Evolutionary conservation across 2,113 vertebrate genomes (phyloP), one percentile per base, ranked within the genome.

Genomic region (Pipra filicauda): DNA sequence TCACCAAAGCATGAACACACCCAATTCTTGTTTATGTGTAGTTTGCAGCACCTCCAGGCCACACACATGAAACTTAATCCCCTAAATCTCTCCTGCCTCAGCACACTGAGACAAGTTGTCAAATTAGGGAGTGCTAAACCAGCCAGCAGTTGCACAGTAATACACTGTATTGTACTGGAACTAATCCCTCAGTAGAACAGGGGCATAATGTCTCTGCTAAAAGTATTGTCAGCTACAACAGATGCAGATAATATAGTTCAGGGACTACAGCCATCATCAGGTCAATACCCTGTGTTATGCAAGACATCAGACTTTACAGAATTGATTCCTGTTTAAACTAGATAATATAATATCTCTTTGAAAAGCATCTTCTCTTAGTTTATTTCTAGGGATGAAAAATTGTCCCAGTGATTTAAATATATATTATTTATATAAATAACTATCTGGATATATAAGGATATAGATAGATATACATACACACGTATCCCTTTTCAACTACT

Each of bases 21-120:
- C 91, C 70, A 87, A 23, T 37, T 75, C 62, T 55, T 96, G 87
- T 89, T 95, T 88, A 88, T 10, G 2, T 11, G 87, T 66, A 76
- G 31, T 79, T 73, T 33, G 33, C 58, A 85, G 91, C 94, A 65
- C 78, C 89, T 94, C 51, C 82, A 70, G 89, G 93, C 96, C 94
- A 93, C 87, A 94, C 91, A 73, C 89, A 91, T 15, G 37, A 88
- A 88, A 43, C 58, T 67, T 93, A 96, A 96, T 95, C 91, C 85
- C 66, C 51, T 85, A 91, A 96, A 95, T 93, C 93, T 88, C 83
- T 69, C 84, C 91, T 82, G 89, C 80, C 73, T 93, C 86, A 93
- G 84, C 91, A 85, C 54, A 88, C 46, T 51, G 62, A 55, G 74
- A 83, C 81, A 87, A 79, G 35, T 39, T 76, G 48, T 84, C 86